These are phyloP conservation scores for Heliothis peltigera DNA, from an alignment of 2,888 invertebrate species.

Conservation along the genomic window DNA sequence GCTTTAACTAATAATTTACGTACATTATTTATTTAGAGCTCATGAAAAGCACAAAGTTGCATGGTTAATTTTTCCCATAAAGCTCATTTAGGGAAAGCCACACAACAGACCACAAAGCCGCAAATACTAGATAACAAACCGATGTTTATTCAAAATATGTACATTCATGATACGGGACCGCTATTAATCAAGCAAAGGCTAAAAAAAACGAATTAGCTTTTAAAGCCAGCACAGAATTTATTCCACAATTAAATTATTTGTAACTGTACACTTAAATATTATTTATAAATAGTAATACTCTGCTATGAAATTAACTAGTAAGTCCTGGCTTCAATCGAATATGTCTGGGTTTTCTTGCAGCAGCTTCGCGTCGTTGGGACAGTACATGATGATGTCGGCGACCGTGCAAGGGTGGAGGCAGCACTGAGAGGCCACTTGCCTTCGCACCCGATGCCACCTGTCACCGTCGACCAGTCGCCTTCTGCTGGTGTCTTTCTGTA, in stretches of 20 bases:
- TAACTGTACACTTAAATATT: slow-evolving; percentile 49
- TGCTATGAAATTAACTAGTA: slow-evolving; percentile 48
- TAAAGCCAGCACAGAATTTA: slow-evolving; percentile 30
- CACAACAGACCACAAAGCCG: not conserved
- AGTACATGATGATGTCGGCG: slow-evolving; percentile 79
- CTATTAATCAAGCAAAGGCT: not conserved
- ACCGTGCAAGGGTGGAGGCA: slow-evolving; percentile 80
- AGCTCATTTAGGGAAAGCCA: slow-evolving; percentile 1
- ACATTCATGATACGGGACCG: not conserved
- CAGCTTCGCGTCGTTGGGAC: slow-evolving; percentile 77
- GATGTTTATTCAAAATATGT: not conserved
- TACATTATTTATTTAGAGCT: too few species aligned
- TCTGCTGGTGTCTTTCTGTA: slow-evolving; percentile 69
- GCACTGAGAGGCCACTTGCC: slow-evolving; percentile 81
- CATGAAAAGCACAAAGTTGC: too few species aligned
- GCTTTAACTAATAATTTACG: too few species aligned
- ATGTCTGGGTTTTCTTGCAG: slow-evolving; percentile 77
- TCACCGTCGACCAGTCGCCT: slow-evolving; percentile 66
- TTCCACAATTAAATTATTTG: slow-evolving; percentile 44
- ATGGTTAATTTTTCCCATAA: not conserved
- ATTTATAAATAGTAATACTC: slow-evolving; percentile 69
- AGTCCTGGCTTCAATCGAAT: slow-evolving; percentile 65
- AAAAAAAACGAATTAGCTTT: slow-evolving; percentile 18
- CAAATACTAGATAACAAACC: not conserved
- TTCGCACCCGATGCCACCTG: slow-evolving; percentile 74